A percentile compares a stretch with the other conserved stretches of the same genome.
phyloP scores from a whole-genome alignment of 37 sponge, comb jelly and placozoan species.

The Cladorhizidae sp. region DNA sequence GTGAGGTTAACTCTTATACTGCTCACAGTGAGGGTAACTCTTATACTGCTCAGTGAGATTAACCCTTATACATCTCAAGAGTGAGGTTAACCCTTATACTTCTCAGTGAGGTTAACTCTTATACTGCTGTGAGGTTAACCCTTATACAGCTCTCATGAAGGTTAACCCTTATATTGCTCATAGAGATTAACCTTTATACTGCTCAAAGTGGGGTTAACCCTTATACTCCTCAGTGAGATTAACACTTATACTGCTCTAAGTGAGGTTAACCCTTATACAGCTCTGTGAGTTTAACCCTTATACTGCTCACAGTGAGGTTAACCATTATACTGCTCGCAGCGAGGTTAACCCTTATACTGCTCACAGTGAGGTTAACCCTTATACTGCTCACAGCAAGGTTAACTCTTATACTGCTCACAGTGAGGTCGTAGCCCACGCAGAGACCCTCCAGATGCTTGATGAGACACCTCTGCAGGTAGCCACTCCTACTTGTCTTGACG shows the following conservation, averaged over 20 bases:
- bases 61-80: background rate
- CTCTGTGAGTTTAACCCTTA: background rate
- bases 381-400: slow-evolving; percentile 51
- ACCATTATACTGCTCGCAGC: background rate
- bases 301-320: background rate
- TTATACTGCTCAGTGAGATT: too few species aligned
- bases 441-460: slow-evolving; percentile 97
- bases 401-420: slow-evolving; percentile 49
- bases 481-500: slow-evolving; percentile 98
- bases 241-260: background rate
- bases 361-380: background rate
- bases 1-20: too few species aligned
- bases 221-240: background rate
- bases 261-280: background rate
- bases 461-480: slow-evolving; percentile 96
- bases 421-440: slow-evolving; percentile 85
- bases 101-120: too few species aligned
- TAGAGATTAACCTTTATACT: background rate
- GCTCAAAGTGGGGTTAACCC: background rate
- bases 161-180: too few species aligned
- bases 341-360: background rate
- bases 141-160: too few species aligned
- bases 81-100: background rate
- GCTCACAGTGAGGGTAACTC: too few species aligned
- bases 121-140: background rate